A percentile compares a stretch with the other conserved stretches of the same genome.
Evolutionary conservation across 2,113 vertebrate species (phyloP).

Genomic region (Montifringilla adamsi): DNA sequence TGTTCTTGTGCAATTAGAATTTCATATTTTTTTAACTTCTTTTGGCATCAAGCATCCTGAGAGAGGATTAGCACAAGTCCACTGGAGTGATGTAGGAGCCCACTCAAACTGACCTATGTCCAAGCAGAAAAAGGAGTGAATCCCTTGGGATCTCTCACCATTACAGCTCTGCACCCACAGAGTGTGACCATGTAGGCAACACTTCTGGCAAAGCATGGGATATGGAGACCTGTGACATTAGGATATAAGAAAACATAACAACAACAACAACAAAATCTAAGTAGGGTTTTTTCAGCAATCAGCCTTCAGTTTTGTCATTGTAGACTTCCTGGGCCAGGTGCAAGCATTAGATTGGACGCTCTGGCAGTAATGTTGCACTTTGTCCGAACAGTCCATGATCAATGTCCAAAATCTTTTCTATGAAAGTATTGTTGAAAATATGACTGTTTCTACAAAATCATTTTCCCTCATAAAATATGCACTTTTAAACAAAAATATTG

Average conservation of each 20-base stretch:
- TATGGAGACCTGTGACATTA: rapidly evolving
- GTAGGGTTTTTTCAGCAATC: background rate
- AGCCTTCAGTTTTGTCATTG: background rate
- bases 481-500: background rate
- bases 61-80: background rate
- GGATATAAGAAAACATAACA: background rate
- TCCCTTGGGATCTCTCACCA: background rate
- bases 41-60: background rate
- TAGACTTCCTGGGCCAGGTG: background rate
- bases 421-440: background rate
- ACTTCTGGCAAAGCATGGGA: background rate
- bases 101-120: background rate
- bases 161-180: background rate
- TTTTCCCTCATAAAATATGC: background rate
- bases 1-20: background rate
- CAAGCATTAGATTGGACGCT: background rate
- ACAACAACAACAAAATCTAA: background rate
- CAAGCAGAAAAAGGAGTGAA: background rate
- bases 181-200: rapidly evolving
- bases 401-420: background rate
- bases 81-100: background rate
- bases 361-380: background rate
- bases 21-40: background rate
- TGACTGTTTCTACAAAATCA: background rate
- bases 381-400: background rate